Conservation (phyloP, 2,888 invertebrate genomes). For the Macrophya annulata region DNA sequence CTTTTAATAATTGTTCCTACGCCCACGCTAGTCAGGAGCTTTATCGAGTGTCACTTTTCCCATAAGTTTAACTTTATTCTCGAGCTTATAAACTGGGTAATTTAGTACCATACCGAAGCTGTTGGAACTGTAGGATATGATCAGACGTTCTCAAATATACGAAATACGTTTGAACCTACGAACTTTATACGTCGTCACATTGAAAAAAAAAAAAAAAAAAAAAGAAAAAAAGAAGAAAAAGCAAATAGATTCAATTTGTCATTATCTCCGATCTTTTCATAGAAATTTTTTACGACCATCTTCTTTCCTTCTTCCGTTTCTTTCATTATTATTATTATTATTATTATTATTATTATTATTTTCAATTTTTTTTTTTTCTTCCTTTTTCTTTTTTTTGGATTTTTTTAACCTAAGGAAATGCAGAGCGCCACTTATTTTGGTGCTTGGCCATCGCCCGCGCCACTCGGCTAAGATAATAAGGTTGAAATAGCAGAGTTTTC, state of each 20-base stretch:
- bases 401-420: not conserved
- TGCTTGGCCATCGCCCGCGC: not conserved
- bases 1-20: slow-evolving; percentile 72
- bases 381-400: not conserved
- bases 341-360: not conserved
- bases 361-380: not conserved
- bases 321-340: not conserved
- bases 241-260: not conserved
- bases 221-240: not conserved
- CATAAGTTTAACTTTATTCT: slow-evolving; percentile 37
- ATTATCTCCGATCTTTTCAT: not conserved
- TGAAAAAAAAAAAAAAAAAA: not conserved
- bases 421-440: slow-evolving; percentile 27
- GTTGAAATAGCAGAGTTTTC: slow-evolving; percentile 7
- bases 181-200: not conserved
- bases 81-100: not conserved
- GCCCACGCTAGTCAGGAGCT: slow-evolving; percentile 52
- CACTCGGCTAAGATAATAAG: slow-evolving; percentile 30
- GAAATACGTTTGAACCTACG: not conserved
- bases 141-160: not conserved
- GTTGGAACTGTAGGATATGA: not conserved
- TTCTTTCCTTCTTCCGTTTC: not conserved
- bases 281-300: not conserved
- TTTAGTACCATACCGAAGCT: not conserved
- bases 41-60: slow-evolving; percentile 58